phyloP scores from a whole-genome alignment of 2,797 vertebrate species.

The Erithacus rubecula region DNA sequence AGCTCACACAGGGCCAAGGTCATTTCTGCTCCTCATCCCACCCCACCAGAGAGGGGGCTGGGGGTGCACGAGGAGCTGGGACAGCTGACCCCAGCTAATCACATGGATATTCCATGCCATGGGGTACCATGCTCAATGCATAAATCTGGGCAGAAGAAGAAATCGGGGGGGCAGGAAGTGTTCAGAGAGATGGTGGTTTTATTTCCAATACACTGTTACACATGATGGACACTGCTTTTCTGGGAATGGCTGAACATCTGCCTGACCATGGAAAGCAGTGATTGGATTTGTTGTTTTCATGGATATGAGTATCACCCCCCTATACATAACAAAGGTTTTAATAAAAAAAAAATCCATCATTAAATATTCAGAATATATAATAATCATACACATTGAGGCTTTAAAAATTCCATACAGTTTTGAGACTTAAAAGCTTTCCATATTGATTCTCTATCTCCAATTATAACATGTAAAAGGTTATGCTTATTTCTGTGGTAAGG shows the following conservation, averaged over 20 bases:
- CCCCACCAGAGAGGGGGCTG: rapidly evolving
- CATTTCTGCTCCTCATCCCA: rapidly evolving
- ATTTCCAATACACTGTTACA: background rate
- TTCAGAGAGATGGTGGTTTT: rapidly evolving
- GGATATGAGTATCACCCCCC: background rate
- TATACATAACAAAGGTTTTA: background rate
- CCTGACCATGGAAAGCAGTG: rapidly evolving
- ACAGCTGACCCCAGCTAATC: background rate
- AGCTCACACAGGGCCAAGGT: rapidly evolving
- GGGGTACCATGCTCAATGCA: rapidly evolving
- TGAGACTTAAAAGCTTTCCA: background rate
- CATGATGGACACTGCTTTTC: background rate
- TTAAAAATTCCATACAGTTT: background rate
- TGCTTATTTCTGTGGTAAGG: background rate
- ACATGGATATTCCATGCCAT: background rate
- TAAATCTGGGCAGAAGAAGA: background rate
- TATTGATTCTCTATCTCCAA: background rate
- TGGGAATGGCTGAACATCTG: background rate
- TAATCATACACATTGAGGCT: background rate
- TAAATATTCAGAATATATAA: background rate
- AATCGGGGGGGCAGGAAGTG: rapidly evolving
- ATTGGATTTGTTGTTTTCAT: background rate
- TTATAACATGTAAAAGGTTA: background rate
- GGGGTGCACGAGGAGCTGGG: rapidly evolving
- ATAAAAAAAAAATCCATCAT: background rate